These are phyloP conservation scores for Oreochromis mossambicus DNA, from an alignment of 2,797 vertebrate species.

Conservation along the genomic window DNA sequence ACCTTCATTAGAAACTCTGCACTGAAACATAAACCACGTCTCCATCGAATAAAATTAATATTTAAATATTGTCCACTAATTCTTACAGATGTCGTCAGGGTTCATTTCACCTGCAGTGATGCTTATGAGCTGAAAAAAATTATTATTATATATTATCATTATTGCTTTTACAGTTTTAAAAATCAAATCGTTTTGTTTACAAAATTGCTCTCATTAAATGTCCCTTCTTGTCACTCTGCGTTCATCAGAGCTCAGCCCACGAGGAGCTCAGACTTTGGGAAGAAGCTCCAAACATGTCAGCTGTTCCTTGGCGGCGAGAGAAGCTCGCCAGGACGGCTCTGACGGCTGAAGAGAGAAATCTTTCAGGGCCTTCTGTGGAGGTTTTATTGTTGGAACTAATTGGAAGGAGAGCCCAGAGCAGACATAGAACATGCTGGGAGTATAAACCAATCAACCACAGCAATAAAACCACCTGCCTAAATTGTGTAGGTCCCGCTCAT, in stretches of 20 bases:
- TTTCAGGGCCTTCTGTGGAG: neutral
- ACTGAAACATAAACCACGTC: neutral
- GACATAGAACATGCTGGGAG: neutral
- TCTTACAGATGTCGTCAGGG: neutral
- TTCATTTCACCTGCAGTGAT: neutral
- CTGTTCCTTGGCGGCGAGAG: neutral
- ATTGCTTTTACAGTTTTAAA: neutral
- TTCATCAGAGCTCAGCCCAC: neutral
- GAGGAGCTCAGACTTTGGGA: neutral
- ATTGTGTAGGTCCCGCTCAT: neutral
- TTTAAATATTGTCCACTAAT: neutral
- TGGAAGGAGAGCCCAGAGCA: neutral
- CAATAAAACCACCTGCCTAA: neutral
- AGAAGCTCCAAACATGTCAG: neutral
- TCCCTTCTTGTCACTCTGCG: neutral
- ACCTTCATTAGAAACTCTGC: neutral
- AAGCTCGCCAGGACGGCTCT: neutral
- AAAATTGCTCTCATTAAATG: neutral
- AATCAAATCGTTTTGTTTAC: neutral
- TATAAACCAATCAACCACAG: neutral
- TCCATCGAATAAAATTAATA: neutral
- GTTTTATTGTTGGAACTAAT: neutral
- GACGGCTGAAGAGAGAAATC: neutral
- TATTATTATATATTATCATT: too few species aligned
- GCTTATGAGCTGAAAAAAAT: neutral